Evolutionary conservation across 2,888 invertebrate genomes (phyloP).

Genomic region (Microctonus brassicae): DNA sequence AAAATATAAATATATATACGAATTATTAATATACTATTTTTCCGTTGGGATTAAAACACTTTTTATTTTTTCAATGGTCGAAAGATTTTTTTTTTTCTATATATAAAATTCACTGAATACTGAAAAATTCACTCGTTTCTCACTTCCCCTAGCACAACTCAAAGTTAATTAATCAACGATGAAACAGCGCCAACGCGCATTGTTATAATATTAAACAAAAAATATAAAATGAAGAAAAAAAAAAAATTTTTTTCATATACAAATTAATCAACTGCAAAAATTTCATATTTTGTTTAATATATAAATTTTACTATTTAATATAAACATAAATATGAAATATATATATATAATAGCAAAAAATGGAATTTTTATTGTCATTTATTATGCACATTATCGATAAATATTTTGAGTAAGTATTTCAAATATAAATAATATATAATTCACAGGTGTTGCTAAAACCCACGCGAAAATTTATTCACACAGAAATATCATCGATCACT

Average conservation of each 20-base stretch:
- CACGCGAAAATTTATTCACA: not conserved
- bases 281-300: too few relatives aligned
- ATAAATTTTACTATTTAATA: too few relatives aligned
- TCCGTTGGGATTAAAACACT: not conserved
- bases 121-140: constrained; percentile 16
- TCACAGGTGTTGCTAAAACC: not conserved
- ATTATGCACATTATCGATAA: not conserved
- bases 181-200: too few relatives aligned
- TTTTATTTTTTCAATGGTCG: not conserved
- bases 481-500: not conserved
- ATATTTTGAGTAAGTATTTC: not conserved
- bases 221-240: not conserved
- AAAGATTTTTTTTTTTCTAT: not conserved
- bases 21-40: not conserved
- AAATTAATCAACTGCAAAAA: too few relatives aligned
- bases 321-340: not conserved
- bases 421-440: not conserved
- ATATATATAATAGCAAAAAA: not conserved
- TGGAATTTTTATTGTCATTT: not conserved
- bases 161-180: constrained; percentile 16
- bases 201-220: too few relatives aligned
- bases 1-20: not conserved
- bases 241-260: not conserved
- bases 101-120: constrained; percentile 3
- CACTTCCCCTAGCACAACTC: not conserved